Base-by-base conservation (phyloP, 2,113 vertebrate species). In the Macheiramphus alcinus region DNA sequence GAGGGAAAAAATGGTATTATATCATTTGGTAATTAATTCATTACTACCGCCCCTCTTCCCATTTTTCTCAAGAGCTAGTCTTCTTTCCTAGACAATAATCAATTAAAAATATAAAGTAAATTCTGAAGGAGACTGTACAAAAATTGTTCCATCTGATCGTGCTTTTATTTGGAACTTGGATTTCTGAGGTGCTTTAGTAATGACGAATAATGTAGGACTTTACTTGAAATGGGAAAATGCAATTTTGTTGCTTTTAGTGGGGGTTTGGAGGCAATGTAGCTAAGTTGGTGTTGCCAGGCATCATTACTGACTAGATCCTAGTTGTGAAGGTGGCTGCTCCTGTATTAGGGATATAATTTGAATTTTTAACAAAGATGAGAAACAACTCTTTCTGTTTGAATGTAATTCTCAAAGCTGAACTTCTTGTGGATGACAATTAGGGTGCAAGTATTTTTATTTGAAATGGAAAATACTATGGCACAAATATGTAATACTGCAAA, bases 31-130 rank as follows among this genome's bases (percentile, higher is more conserved):
- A 82, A 50, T 55, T 22, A 68, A 73, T 78, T 88, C 3, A 15
- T 80, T 31, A 29, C 25, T 78, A 47, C 42, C 0, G 0, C 3
- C 5, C 13, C 8, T 84, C 80, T 71, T 80, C 31, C 13, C 27
- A 40, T 52, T 93, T 93, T 82, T 66, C 55, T 91, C 10, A 31
- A 78, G 42, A 63, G 13, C 12, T 73, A 59, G 6, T 82, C 32
- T 59, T 92, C 26, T 78, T 93, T 58, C 25, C 9, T 50, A 67
- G 40, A 56, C 13, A 63, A 32, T 61, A 80, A 88, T n/a, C 18
- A 80, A 12, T 88, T 85, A 53, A 94, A 95, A 78, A 40, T 67
- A 50, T 15, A 26, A 80, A 86, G 32, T 38, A 12, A 86, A 63
- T 86, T 71, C 34, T 63, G 52, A 81, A 92, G 19, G 52, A 59